Conservation (phyloP, 1,140 invertebrate genomes). For the Magallana gigas region DNA sequence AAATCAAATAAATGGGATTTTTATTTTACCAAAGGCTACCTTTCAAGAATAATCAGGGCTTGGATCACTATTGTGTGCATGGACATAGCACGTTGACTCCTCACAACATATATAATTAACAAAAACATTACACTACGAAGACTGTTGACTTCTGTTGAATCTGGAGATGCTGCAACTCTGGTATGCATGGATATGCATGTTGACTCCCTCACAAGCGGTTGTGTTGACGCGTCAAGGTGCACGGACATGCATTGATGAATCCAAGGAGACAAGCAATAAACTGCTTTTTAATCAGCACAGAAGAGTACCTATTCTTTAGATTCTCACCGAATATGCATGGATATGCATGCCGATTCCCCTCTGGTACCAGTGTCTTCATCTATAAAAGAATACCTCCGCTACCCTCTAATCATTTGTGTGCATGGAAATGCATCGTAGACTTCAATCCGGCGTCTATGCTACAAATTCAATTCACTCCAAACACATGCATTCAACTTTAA, state of each 20-base stretch:
- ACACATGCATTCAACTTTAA: too few relatives aligned
- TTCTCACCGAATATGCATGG: neutral
- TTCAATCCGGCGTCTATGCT: too few relatives aligned
- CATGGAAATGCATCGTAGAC: constrained; percentile 10
- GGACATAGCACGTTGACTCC: too few relatives aligned
- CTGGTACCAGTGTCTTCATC: neutral
- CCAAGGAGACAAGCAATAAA: neutral
- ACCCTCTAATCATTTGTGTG: neutral
- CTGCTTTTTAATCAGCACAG: neutral
- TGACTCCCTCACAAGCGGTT: neutral
- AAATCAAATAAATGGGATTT: too few relatives aligned
- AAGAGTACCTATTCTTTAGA: neutral
- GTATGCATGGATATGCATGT: constrained; percentile 25
- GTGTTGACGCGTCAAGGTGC: neutral
- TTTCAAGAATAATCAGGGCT: too few relatives aligned
- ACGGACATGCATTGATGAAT: constrained; percentile 17
- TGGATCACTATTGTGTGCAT: too few relatives aligned
- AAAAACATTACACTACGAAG: too few relatives aligned
- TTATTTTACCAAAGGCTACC: too few relatives aligned
- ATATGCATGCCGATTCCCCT: constrained; percentile 5
- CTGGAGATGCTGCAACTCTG: neutral
- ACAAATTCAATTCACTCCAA: too few relatives aligned
- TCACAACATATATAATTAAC: too few relatives aligned
- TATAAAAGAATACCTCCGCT: constrained; percentile 13
- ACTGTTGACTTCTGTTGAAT: too few relatives aligned